Evolutionary conservation across 2,113 vertebrate genomes (phyloP).

Genomic region (Tyto alba): DNA sequence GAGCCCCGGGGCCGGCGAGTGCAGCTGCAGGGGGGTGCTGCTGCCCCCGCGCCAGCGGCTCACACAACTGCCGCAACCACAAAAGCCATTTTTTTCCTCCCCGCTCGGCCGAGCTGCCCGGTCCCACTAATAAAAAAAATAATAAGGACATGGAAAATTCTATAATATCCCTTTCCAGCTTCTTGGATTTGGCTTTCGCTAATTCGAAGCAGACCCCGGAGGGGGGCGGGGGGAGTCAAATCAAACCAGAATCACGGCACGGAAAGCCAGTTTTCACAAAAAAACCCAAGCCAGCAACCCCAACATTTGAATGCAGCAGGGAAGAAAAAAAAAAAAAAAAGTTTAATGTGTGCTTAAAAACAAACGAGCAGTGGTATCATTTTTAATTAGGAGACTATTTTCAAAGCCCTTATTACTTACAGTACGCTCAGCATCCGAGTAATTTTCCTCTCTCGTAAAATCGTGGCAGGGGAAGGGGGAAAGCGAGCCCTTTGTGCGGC

Average conservation of each 20-base stretch:
- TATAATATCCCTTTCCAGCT: constrained; percentile 45
- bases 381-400: constrained; percentile 54
- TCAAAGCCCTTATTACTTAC: constrained; percentile 54
- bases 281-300: neutral
- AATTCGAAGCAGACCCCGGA: constrained; percentile 43
- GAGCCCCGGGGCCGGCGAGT: neutral
- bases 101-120: neutral
- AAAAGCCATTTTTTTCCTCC: neutral
- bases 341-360: constrained; percentile 35
- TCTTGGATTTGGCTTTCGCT: constrained; percentile 39
- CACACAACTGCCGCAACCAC: neutral
- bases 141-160: constrained; percentile 62
- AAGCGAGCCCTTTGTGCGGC: constrained; percentile 3
- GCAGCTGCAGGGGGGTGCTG: neutral
- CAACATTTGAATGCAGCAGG: constrained; percentile 12
- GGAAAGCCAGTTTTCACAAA: constrained; percentile 29
- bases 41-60: neutral
- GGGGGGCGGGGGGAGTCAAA: neutral
- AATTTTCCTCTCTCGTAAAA: constrained; percentile 55
- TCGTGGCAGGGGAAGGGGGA: constrained; percentile 10
- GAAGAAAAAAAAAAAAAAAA: neutral
- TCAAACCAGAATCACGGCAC: constrained; percentile 1
- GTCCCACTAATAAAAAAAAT: constrained; percentile 32
- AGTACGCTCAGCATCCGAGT: constrained; percentile 12
- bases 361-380: constrained; percentile 22